Percentiles rank a stretch among this genome's conserved stretches.
Conservation (phyloP, 92 coral and sea anemone genomes). For the Galaxea fascicularis region DNA sequence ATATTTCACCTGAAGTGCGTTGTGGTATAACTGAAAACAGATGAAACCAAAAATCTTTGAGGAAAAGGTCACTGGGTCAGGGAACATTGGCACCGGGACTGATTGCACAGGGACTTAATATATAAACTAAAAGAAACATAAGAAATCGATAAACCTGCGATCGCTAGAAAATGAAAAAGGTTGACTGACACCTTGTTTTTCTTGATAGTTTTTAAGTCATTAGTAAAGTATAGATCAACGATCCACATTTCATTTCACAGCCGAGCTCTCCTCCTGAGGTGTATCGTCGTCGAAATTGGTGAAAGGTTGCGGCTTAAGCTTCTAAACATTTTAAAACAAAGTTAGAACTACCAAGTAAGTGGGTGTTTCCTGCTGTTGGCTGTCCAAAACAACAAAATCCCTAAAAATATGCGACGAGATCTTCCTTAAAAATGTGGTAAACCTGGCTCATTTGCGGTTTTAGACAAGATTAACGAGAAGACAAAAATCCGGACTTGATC, state of each 20-base stretch:
- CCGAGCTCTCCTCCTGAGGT: too few relatives aligned
- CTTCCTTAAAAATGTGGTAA: background rate
- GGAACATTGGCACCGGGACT: background rate
- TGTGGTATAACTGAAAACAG: slow-evolving; percentile 14
- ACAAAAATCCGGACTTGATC: background rate
- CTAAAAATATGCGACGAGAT: background rate
- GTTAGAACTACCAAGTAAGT: too few relatives aligned
- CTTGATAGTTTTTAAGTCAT: background rate
- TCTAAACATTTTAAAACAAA: too few relatives aligned
- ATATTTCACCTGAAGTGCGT: background rate
- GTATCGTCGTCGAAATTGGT: too few relatives aligned
- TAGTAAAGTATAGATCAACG: background rate
- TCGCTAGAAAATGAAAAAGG: background rate
- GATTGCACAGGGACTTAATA: background rate
- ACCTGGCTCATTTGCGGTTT: slow-evolving; percentile 27
- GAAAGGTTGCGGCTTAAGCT: too few relatives aligned
- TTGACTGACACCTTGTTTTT: background rate
- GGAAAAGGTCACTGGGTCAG: slow-evolving; percentile 11
- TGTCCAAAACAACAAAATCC: background rate
- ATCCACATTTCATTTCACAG: too few relatives aligned
- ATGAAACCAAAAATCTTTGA: background rate
- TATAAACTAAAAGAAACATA: background rate
- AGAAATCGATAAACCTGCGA: background rate
- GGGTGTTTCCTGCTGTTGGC: background rate
- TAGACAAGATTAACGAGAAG: slow-evolving; percentile 22